A percentile compares a stretch with the other conserved stretches of the same genome.
Evolutionary conservation across 2,797 vertebrate species (phyloP).

Genomic region (Aotus griseimembra): DNA sequence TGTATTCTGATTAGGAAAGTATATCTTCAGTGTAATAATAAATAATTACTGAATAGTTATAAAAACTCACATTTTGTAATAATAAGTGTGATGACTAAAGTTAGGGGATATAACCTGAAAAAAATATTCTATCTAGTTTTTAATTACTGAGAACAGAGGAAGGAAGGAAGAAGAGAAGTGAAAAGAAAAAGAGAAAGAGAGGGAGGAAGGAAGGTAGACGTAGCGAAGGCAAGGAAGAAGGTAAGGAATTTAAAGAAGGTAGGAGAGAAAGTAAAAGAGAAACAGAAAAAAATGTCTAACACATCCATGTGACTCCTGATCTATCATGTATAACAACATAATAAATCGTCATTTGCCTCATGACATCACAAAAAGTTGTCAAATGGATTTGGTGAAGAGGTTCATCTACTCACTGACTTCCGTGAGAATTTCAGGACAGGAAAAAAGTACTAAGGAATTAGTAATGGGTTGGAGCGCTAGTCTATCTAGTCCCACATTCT

Average conservation of each 20-base stretch:
- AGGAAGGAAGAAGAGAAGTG: not conserved
- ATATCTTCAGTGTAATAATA: not conserved
- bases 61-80: not conserved
- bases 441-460: not conserved
- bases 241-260: not conserved
- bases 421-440: not conserved
- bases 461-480: not conserved
- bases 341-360: not conserved
- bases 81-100: not conserved
- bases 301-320: not conserved
- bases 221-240: not conserved
- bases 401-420: not conserved
- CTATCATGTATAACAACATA: not conserved
- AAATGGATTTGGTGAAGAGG: not conserved
- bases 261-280: not conserved
- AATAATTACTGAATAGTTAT: not conserved
- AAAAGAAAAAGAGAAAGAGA: not conserved
- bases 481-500: not conserved
- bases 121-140: conserved; percentile 13
- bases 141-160: not conserved
- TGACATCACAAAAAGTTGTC: not conserved
- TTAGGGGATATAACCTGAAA: not conserved
- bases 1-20: not conserved
- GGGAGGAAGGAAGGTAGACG: not conserved
- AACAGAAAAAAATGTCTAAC: not conserved